Evolutionary conservation across 2,113 vertebrate species (phyloP), one percentile per base, ranked within the genome.

Genomic region (Scophthalmus maximus): DNA sequence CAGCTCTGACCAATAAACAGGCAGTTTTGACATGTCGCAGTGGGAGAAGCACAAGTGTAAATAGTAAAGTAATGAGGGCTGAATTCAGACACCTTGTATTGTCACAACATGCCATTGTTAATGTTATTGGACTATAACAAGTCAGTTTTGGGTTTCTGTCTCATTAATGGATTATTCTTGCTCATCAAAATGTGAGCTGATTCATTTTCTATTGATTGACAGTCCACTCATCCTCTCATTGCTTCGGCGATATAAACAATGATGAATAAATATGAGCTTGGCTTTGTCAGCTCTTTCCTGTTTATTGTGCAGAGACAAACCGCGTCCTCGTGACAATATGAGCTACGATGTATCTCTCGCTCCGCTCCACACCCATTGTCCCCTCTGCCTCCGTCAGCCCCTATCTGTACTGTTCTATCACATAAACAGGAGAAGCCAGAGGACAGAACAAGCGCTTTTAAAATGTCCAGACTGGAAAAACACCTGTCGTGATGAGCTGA

Each of bases 401-500:
- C 61, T 20, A 38, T 60, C 42, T 50, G 22, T 56, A 26, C n/a
- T 30, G 44, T 25, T 80, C 66, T 44, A 29, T 59, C 20, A 22
- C 56, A 26, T 29, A 22, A 57, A 51, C 58, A 40, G 34, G 34
- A 62, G 47, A 44, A 55, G 40, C 4, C 60, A 64, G 34, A 72
- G 34, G 23, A 63, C 42, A 30, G 38, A 68, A 56, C 10, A 64
- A 52, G 22, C 2, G 1, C 49, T 58, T 79, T 75, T 64, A 71
- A 59, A 72, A 72, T 57, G 57, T 68, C 67, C 68, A 55, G 59
- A 70, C 62, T 30, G 47, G 71, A 73, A 55, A 71, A 34, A 23
- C 44, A 79, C 76, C 77, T 80, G 71, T 78, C 69, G 65, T 47
- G 65, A 79, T 52, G 58, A 76, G 52, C 44, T 73, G 15, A 79